Evolutionary conservation across 1,140 invertebrate genomes (phyloP), one percentile per base, ranked within the genome.

Genomic region (Macrobrachium rosenbergii): DNA sequence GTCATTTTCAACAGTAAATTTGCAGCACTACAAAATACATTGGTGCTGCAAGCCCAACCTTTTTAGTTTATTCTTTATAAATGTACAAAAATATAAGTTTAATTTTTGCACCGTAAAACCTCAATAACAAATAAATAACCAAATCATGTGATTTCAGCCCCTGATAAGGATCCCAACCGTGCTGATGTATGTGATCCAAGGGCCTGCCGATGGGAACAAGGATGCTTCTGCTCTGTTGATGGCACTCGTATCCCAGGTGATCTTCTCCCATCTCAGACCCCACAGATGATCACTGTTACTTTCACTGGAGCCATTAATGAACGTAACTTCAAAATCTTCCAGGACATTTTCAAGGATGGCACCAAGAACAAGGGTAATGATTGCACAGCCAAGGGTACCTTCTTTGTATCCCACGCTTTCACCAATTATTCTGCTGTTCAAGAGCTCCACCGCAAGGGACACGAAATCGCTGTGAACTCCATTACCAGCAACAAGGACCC

Each of bases 331-430:
- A 90, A 91, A 28, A 91, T 92, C 21, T 92, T 92, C 82, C 90
- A 92, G 45, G 90, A 92, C 73, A 90, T 92, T 12, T 92, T 92
- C 89, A 91, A 91, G 43, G 91, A 92, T 75, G 91, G 90, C 11
- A 88, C 90, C 59, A 91, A 92, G 78, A 93, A 93, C 89, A 92
- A 93, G 37, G 92, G 92, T 43, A 93, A 93, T 90, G 93, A 93
- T 2, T 94, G 94, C 88, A 92, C 93, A 2, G 93, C 94, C 73
- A 92, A 91, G 62, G 93, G 92, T 82, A 94, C 94, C 2, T 93
- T 94, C 89, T 94, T 94, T 85, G 91, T 94, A n/a, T 93, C 93
- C 10, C 93, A 94, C 86, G 92, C 93, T 82, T 93, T 91, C 82
- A 93, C 93, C 37, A 93, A 94, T 87, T 94, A 94, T 89, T 93